Conservation (phyloP, 2,113 vertebrate species). For the Ptychochromis oligacanthus region DNA sequence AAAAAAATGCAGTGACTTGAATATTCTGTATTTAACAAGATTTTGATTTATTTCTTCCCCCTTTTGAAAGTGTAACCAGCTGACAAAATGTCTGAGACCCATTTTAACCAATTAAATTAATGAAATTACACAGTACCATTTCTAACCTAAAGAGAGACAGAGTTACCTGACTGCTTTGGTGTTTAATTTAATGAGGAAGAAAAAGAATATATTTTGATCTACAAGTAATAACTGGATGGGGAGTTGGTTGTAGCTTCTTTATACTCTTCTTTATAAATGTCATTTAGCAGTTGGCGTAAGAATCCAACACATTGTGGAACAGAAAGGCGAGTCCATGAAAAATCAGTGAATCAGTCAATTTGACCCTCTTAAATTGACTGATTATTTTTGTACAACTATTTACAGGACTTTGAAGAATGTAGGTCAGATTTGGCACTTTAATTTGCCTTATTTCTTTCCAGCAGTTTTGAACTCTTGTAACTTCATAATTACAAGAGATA, state of each 20-base stretch:
- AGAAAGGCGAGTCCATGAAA: neutral
- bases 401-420: neutral
- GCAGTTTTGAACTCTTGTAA: neutral
- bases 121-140: neutral
- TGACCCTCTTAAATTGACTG: neutral
- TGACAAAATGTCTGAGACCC: neutral
- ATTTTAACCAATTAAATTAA: neutral
- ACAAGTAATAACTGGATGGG: neutral
- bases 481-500: no score
- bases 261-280: neutral
- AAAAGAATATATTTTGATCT: neutral
- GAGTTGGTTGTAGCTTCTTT: neutral
- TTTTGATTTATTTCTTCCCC: neutral
- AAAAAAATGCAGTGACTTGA: neutral
- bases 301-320: no score
- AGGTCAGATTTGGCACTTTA: neutral
- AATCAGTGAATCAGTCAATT: neutral
- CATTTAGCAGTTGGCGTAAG: no score
- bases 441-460: neutral
- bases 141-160: neutral
- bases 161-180: neutral
- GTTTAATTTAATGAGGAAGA: neutral
- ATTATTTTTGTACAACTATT: neutral
- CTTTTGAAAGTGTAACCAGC: neutral
- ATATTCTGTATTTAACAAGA: neutral